These are phyloP conservation scores for Characodon lateralis DNA, from an alignment of 2,797 vertebrate genomes.

Conservation along the genomic window DNA sequence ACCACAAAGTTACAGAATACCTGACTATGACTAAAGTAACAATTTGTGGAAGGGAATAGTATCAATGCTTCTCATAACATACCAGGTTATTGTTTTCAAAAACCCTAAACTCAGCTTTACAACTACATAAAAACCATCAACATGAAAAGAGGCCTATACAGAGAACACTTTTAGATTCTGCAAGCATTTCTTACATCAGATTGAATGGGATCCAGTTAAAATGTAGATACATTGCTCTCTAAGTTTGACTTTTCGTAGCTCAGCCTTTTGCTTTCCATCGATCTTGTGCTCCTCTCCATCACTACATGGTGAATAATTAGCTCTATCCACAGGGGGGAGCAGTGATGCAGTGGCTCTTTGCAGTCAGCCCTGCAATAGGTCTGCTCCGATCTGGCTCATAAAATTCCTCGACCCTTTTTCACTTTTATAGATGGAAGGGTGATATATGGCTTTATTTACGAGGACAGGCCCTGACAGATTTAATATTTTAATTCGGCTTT, in stretches of 20 bases:
- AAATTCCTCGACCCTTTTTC: conserved; percentile 75
- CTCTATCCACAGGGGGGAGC: conserved; percentile 61
- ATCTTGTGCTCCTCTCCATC: conserved; percentile 43
- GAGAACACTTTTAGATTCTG: neutral
- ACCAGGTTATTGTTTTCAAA: neutral
- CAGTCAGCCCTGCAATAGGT: conserved; percentile 55
- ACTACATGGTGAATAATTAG: conserved; percentile 69
- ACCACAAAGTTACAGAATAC: no score
- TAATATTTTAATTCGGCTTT: conserved; percentile 89
- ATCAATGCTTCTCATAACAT: no score
- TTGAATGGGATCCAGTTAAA: neutral
- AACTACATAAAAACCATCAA: neutral
- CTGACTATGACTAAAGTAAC: no score
- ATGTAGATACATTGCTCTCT: neutral
- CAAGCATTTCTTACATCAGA: neutral
- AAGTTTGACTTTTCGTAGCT: neutral
- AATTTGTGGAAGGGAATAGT: no score
- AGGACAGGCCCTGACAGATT: conserved; percentile 82
- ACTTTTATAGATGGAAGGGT: conserved; percentile 79
- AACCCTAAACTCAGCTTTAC: neutral
- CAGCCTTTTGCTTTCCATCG: conserved; percentile 21
- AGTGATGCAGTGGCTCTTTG: conserved; percentile 47
- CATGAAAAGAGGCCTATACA: neutral
- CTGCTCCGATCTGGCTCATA: conserved; percentile 67
- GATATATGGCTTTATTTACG: conserved; percentile 85